Percentiles rank a stretch among this genome's conserved stretches.
phyloP scores from a whole-genome alignment of 2,888 invertebrate genomes.

The Protophormia terraenovae region DNA sequence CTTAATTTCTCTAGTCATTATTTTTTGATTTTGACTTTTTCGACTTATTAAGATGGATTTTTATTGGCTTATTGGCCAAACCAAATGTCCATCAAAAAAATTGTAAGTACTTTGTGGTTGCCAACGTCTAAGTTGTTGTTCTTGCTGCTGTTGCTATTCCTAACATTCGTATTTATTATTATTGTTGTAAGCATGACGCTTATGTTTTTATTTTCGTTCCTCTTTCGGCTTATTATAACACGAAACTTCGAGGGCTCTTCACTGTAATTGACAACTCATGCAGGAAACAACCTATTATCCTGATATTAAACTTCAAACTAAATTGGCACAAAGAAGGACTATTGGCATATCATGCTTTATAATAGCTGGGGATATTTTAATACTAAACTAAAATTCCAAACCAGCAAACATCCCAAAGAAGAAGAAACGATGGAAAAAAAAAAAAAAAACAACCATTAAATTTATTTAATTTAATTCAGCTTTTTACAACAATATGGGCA shows the following conservation, averaged over 20 bases:
- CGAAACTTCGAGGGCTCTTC: constrained; percentile 46
- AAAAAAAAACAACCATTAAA: constrained; percentile 70
- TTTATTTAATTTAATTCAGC: constrained; percentile 63
- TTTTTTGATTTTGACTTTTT: neutral
- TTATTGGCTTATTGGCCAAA: constrained; percentile 46
- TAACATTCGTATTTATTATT: neutral
- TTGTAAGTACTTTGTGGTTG: constrained; percentile 8
- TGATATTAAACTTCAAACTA: constrained; percentile 75
- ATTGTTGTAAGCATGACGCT: constrained; percentile 51
- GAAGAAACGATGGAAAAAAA: too few relatives aligned
- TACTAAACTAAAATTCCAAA: neutral
- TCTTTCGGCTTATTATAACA: constrained; percentile 46
- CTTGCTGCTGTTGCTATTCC: constrained; percentile 12
- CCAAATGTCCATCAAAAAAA: constrained; percentile 17
- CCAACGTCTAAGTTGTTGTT: neutral
- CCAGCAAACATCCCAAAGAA: neutral
- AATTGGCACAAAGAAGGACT: constrained; percentile 40
- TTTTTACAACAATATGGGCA: constrained; percentile 5
- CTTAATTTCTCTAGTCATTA: neutral
- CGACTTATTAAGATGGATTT: constrained; percentile 49
- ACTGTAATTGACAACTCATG: constrained; percentile 77
- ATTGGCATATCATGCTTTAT: constrained; percentile 67
- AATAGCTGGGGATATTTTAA: neutral
- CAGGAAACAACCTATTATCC: constrained; percentile 79
- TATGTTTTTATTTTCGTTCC: constrained; percentile 38